Percentiles rank a stretch among this genome's conserved stretches.
Evolutionary conservation across 2,113 vertebrate genomes (phyloP).

Genomic region (Apistogramma diplotaenia): DNA sequence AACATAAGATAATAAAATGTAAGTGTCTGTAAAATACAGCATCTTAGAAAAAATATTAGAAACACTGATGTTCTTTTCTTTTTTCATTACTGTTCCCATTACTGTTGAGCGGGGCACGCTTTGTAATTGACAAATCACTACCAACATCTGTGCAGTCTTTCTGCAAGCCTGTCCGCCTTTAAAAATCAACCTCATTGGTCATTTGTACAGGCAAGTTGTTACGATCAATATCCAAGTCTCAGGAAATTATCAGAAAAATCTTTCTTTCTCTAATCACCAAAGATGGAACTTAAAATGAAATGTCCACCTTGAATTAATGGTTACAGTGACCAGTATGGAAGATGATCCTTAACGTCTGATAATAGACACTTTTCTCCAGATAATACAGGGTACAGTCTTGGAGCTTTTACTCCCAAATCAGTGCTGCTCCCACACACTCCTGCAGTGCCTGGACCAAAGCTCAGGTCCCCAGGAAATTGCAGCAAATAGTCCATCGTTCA

Average conservation of each 20-base stretch:
- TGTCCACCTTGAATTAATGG: neutral
- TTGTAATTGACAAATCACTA: neutral
- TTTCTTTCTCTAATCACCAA: neutral
- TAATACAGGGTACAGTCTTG: neutral
- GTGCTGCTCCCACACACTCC: neutral
- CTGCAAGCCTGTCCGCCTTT: neutral
- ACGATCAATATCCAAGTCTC: neutral
- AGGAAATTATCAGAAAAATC: neutral
- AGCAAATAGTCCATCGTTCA: neutral
- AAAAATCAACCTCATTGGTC: too few relatives aligned
- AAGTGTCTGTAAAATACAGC: neutral
- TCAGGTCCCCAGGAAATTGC: neutral
- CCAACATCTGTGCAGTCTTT: neutral
- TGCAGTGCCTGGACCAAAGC: neutral
- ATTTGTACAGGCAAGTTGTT: too few relatives aligned
- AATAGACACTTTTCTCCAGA: neutral
- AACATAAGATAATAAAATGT: neutral
- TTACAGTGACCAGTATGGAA: neutral
- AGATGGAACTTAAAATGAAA: neutral
- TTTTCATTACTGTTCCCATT: neutral
- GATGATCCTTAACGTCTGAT: conserved; percentile 1
- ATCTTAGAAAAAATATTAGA: neutral
- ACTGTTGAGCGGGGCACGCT: neutral
- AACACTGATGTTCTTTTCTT: neutral
- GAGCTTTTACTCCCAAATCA: conserved; percentile 10